Evolutionary conservation across 2,113 vertebrate genomes (phyloP), one percentile per base, ranked within the genome.

Genomic region (Tachysurus vachellii): DNA sequence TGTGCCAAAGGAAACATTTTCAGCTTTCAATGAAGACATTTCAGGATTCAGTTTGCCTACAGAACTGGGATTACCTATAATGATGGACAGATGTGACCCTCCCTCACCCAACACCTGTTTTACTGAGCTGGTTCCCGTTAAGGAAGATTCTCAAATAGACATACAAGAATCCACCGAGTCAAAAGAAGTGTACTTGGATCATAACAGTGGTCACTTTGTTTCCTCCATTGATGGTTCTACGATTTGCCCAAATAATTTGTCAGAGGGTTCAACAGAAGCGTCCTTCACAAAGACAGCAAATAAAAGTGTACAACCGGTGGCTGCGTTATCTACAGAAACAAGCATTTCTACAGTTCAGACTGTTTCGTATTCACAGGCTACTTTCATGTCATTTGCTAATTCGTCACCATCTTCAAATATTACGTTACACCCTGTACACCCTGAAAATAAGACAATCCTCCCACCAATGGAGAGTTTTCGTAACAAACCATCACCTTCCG

Each of bases 361-460:
- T 71, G 91, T 84, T 90, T 84, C 93, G 17, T 81, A 84, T n/a
- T 28, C 86, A 9, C 89, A 88, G 59, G 23, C 68, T 85, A 11
- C 92, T 81, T 87, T 89, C 91, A n/a, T 90, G 90, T 50, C 85
- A 85, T 88, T 90, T 89, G n/a, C 76, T 75, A 88, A 93, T 85
- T 89, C 92, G 84, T 59, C 88, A 91, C 57, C 88, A 87, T 70
- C 86, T 91, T 54, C 93, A 28, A 93, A 89, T 85, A 91, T 95
- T 26, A 89, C 94, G 6, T 92, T 95, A 85, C 92, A 94, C 66
- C 91, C 94, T 28, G 91, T 93, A 44, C 91, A 92, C 9, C 62
- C 90, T 56, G 92, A 93, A 77, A 91, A 91, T 26, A 88, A 91
- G 11, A 83, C 90, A 13, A 57, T 87, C 66, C 86, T 93, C 11